Conservation (phyloP, 2,797 vertebrate species). For the Agapornis canus region DNA sequence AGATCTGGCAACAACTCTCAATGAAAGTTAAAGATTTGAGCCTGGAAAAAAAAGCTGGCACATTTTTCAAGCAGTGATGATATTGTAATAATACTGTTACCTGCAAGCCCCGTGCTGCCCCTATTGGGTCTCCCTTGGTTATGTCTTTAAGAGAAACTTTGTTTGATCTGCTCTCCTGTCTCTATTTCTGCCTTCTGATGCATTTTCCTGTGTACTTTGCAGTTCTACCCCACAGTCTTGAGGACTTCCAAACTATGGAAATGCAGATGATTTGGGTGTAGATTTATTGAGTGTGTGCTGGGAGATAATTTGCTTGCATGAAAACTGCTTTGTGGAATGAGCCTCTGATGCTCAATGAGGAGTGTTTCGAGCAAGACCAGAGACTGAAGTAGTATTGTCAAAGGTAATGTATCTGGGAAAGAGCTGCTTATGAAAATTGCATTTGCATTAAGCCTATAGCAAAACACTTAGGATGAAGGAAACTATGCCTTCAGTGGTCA, state of each 20-base stretch:
- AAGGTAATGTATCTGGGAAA: background rate
- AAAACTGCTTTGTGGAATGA: background rate
- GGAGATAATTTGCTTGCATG: background rate
- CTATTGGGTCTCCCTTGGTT: background rate
- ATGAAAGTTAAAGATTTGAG: background rate
- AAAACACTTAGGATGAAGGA: background rate
- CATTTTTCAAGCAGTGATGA: background rate
- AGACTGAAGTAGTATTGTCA: background rate
- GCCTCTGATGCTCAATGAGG: background rate
- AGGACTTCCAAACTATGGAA: background rate
- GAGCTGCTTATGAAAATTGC: background rate
- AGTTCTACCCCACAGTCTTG: background rate
- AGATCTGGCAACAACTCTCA: background rate
- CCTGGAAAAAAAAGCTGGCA: background rate
- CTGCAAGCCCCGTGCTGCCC: background rate
- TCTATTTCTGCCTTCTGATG: background rate
- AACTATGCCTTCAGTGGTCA: background rate
- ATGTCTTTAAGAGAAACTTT: background rate
- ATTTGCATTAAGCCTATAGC: background rate
- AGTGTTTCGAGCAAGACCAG: background rate
- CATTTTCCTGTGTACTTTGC: background rate
- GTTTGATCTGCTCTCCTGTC: background rate
- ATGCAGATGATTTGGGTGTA: background rate
- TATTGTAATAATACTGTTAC: background rate
- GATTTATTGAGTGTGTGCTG: constrained; percentile 4